These are phyloP conservation scores for Drosophila ustulata DNA, from an alignment of 2,888 invertebrate species.

Conservation along the genomic window DNA sequence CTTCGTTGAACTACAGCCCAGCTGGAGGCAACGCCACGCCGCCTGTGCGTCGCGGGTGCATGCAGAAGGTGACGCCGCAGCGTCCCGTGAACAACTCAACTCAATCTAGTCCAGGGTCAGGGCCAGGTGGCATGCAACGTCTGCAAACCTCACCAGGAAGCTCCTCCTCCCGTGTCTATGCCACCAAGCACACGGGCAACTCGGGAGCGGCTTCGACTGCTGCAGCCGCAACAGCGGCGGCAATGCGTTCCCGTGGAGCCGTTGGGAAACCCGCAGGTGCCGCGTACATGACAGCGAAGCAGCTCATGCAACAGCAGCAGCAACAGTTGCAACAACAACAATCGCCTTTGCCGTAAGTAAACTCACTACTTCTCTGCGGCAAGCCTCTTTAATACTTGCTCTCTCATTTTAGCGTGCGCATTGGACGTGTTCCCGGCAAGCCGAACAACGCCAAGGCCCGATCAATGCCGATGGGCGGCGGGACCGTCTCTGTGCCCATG, in stretches of 20 bases:
- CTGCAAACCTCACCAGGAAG: conserved; percentile 25
- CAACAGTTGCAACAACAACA: conserved; percentile 50
- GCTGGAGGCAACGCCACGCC: conserved; percentile 62
- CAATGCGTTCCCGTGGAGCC: conserved; percentile 43
- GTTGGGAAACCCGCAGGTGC: conserved; percentile 17
- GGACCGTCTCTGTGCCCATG: conserved; percentile 62
- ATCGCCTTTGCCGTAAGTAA: conserved; percentile 65
- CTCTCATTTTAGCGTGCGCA: conserved; percentile 35
- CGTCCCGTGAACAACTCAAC: conserved; percentile 84
- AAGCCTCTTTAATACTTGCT: conserved; percentile 7
- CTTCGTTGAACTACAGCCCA: conserved; percentile 11
- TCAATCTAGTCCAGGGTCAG: conserved; percentile 20
- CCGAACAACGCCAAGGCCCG: conserved; percentile 36
- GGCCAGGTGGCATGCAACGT: conserved; percentile 42
- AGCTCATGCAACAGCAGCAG: conserved; percentile 51
- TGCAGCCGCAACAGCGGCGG: conserved; percentile 28
- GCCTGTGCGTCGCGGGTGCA: conserved; percentile 80
- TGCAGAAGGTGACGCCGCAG: conserved; percentile 84
- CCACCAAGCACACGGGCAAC: conserved; percentile 51
- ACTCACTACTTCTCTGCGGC: not conserved
- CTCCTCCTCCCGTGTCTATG: conserved; percentile 23
- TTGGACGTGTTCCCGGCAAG: conserved; percentile 53
- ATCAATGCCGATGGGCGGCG: conserved; percentile 43
- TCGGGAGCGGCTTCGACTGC: conserved; percentile 24
- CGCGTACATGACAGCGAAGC: conserved; percentile 42